These are phyloP conservation scores for Lathamus discolor DNA, from an alignment of 2,113 vertebrate genomes.

Conservation along the genomic window DNA sequence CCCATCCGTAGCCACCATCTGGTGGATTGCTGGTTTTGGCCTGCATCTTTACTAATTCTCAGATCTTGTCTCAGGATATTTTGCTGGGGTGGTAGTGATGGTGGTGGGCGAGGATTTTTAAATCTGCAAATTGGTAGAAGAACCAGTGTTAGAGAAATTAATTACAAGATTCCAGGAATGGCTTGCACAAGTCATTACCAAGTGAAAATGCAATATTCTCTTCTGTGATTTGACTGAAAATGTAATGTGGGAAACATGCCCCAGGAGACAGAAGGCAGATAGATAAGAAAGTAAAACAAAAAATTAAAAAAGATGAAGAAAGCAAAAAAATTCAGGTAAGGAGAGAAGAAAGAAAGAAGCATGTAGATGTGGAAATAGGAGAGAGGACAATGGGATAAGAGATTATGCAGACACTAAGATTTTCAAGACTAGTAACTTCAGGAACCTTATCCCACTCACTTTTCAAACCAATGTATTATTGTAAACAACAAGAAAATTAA, in stretches of 20 bases:
- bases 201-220: not conserved
- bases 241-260: not conserved
- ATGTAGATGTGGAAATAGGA: not conserved
- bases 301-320: not conserved
- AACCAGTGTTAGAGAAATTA: not conserved
- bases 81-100: not conserved
- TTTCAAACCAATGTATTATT: not conserved
- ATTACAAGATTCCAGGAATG: not conserved
- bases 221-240: not conserved
- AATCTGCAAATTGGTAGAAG: constrained; percentile 24
- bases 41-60: constrained; percentile 7
- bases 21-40: not conserved
- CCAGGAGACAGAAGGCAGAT: not conserved
- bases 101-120: not conserved
- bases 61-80: not conserved
- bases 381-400: not conserved
- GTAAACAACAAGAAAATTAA: not conserved
- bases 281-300: not conserved
- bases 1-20: constrained; percentile 79
- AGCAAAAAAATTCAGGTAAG: not conserved
- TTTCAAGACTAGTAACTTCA: not conserved
- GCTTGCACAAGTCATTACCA: not conserved
- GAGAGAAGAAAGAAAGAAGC: not conserved
- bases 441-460: not conserved
- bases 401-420: not conserved